phyloP scores from a whole-genome alignment of 2,888 invertebrate genomes.

The Acronicta aceris region DNA sequence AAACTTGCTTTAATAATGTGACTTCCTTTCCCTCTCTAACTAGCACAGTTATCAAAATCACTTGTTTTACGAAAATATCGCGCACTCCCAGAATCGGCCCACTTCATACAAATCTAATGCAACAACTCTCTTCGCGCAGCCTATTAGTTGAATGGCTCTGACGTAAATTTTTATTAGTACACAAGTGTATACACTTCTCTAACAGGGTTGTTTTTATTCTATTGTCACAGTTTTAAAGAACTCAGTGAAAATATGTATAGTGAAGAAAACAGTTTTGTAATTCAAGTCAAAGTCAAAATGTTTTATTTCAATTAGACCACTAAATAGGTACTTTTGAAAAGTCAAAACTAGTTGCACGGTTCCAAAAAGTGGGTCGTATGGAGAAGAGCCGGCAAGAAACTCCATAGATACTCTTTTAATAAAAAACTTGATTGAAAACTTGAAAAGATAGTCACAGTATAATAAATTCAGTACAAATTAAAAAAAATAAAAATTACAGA shows the following conservation, averaged over 20 bases:
- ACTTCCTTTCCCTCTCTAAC: too few relatives aligned
- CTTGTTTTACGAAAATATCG: constrained; percentile 16
- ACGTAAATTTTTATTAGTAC: constrained; percentile 64
- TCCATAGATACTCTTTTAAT: too few relatives aligned
- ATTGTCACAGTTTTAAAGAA: constrained; percentile 9
- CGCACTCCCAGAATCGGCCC: constrained; percentile 22
- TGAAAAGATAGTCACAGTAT: neutral
- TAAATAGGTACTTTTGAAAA: too few relatives aligned
- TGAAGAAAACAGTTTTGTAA: constrained; percentile 5
- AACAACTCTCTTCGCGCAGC: constrained; percentile 63
- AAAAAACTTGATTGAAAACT: too few relatives aligned
- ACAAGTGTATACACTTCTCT: constrained; percentile 25
- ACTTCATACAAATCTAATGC: constrained; percentile 61
- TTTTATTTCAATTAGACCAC: too few relatives aligned
- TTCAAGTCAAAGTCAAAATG: too few relatives aligned
- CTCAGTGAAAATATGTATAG: constrained; percentile 9
- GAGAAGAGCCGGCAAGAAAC: too few relatives aligned
- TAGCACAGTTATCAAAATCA: too few relatives aligned
- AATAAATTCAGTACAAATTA: neutral
- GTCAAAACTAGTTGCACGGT: too few relatives aligned
- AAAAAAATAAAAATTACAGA: too few relatives aligned
- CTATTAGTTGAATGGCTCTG: constrained; percentile 63
- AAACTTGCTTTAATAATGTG: too few relatives aligned
- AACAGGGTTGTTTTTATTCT: constrained; percentile 17
- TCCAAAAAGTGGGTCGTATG: too few relatives aligned